Evolutionary conservation across 2,797 vertebrate species (phyloP).

Genomic region (Cygnus olor): DNA sequence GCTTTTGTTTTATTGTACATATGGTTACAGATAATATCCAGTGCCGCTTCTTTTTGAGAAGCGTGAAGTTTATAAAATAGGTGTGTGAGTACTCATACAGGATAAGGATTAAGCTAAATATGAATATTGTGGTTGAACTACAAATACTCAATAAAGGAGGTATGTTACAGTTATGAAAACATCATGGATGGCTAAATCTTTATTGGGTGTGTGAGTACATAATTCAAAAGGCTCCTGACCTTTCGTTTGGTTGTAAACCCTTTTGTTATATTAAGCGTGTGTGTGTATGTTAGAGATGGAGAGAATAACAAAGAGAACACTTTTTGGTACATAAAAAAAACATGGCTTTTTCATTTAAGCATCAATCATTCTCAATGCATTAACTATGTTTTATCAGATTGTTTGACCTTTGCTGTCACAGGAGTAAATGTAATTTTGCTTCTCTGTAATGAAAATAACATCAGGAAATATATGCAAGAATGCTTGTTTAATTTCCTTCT

Average conservation of each 20-base stretch:
- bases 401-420: constrained; percentile 68
- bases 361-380: constrained; percentile 38
- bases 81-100: background rate
- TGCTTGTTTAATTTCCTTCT: constrained; percentile 75
- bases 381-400: constrained; percentile 63
- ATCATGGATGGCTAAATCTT: background rate
- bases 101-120: constrained; percentile 4
- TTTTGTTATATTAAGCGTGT: background rate
- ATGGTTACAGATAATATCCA: background rate
- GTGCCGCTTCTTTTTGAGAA: background rate
- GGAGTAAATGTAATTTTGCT: constrained; percentile 69
- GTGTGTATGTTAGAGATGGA: background rate
- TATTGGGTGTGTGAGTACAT: background rate
- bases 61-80: background rate
- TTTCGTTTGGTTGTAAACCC: background rate
- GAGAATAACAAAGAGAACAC: background rate
- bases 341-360: constrained; percentile 47
- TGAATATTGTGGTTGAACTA: background rate
- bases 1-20: background rate
- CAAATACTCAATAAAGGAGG: background rate
- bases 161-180: background rate
- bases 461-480: constrained; percentile 68
- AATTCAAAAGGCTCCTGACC: background rate
- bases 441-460: constrained; percentile 74
- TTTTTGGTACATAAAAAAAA: constrained; percentile 13